phyloP scores from a whole-genome alignment of 2,797 vertebrate genomes.

The Neosilurus mollespiculum region DNA sequence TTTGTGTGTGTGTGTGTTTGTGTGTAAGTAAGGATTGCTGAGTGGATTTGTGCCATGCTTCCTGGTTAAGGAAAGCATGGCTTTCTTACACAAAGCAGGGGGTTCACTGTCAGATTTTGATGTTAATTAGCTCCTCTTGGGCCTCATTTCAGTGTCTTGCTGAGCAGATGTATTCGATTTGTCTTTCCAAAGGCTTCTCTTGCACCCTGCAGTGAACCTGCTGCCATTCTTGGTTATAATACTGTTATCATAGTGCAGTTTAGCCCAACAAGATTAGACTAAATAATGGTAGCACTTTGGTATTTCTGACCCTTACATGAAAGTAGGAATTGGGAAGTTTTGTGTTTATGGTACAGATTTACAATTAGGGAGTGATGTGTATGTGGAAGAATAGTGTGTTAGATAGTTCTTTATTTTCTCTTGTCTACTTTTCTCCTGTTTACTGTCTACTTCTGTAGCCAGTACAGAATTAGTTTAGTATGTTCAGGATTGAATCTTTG shows the following conservation, averaged over 20 bases:
- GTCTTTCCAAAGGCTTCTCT: slow-evolving; percentile 40
- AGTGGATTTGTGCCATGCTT: background rate
- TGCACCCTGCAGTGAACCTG: slow-evolving; percentile 50
- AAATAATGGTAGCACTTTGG: background rate
- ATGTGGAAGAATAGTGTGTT: background rate
- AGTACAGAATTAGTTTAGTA: background rate
- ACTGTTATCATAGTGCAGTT: background rate
- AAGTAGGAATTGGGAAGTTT: too few species aligned
- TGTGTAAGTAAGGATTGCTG: too few species aligned
- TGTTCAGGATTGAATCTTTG: background rate
- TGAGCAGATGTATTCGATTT: slow-evolving; percentile 56
- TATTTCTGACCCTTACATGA: background rate
- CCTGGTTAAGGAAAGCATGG: background rate
- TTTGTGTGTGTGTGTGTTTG: background rate
- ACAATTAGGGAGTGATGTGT: background rate
- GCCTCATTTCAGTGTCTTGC: slow-evolving; percentile 40
- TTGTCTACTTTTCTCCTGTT: too few species aligned
- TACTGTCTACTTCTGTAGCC: too few species aligned
- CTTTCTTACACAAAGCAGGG: slow-evolving; percentile 10
- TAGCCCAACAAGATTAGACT: background rate
- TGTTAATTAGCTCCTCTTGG: slow-evolving; percentile 47
- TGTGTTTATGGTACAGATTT: background rate
- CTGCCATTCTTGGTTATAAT: slow-evolving; percentile 45
- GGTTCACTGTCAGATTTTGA: slow-evolving; percentile 36
- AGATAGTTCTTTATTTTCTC: background rate